Base-by-base conservation (phyloP, 2,888 invertebrate species). In the Agrochola litura region DNA sequence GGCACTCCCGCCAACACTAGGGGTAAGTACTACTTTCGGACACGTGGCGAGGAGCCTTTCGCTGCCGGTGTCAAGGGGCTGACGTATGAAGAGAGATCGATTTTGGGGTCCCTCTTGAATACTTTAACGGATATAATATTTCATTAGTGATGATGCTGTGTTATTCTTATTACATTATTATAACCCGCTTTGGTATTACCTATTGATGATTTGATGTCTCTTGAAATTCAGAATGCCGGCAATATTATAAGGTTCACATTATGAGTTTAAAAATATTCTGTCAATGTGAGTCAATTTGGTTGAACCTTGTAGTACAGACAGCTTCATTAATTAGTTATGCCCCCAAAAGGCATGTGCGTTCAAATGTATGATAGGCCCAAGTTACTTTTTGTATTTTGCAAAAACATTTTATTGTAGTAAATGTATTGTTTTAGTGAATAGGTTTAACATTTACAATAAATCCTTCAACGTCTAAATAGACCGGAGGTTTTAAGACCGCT, bases 21-120 rank as follows among this genome's bases (percentile, higher is more conserved):
- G 10, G 68, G 68, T 0, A 10, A 2, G 10, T 68, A 56, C 56
- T 68, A 56, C 37, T n/a, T 16, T 1, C 68, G 41, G 56, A 68
- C 68, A 16, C n/a, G 6, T 19, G 56, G 56, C 54, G 68, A 68
- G 56, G 68, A 68, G 56, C 68, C 68, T 10, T 68, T 6, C n/a
- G 19, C 16, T 10, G 3, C 16, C 10, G 92, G 92, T 0, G 12
- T 19, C 0, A 67, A 84, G 0, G 96, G 96, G 0, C 70, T 85
- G 6, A 70, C 37, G 1, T 94, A 90, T 77, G 77, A 10, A 37
- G 22, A 58, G 37, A 73, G 66, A 12, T 74, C 76, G 1, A 4
- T 79, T 0, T 5, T 83, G 14, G 73, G 25, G 14, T 16, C 77
- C 4, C 0, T 64, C 9, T 16, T 60, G 9, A 25, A 60, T 22